Percentiles rank a stretch among this genome's conserved stretches.
Conservation (phyloP, 2,797 vertebrate genomes). For the Notolepis coatsorum region DNA sequence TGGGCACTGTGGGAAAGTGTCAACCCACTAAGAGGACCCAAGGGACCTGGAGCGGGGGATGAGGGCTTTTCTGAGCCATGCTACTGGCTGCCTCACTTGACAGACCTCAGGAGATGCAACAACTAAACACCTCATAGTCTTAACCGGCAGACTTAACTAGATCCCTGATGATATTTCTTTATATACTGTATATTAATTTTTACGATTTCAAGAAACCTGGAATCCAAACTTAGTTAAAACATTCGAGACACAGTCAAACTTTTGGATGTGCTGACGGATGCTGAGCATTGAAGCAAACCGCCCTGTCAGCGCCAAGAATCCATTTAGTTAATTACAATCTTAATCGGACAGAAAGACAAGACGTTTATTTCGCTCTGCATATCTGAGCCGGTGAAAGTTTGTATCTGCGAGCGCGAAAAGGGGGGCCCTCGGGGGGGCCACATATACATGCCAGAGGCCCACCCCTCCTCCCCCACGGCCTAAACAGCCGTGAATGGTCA, state of each 20-base stretch:
- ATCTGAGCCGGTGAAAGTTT: conserved; percentile 64
- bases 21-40: conserved; percentile 87
- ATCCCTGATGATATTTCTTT: conserved; percentile 1
- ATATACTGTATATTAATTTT: too few species aligned
- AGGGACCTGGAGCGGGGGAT: conserved; percentile 57
- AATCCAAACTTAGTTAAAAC: conserved; percentile 11
- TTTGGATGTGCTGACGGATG: conserved; percentile 12
- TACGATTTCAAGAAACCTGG: not conserved
- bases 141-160: too few species aligned
- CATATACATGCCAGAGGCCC: conserved; percentile 61
- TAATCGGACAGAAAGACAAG: conserved; percentile 70
- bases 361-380: conserved; percentile 72
- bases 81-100: conserved; percentile 87
- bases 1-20: conserved; percentile 97
- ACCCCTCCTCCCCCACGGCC: conserved; percentile 57
- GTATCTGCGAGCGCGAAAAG: conserved; percentile 69
- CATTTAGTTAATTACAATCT: conserved; percentile 49
- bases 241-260: conserved; percentile 12
- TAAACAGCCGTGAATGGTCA: conserved; percentile 90
- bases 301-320: conserved; percentile 22
- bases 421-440: conserved; percentile 57
- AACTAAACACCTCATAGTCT: conserved; percentile 67
- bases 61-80: conserved; percentile 79
- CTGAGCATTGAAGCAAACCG: conserved; percentile 19
- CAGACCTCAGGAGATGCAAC: conserved; percentile 78